Evolutionary conservation across 2,797 vertebrate species (phyloP), one percentile per base, ranked within the genome.

Genomic region (Sitta carolinensis): DNA sequence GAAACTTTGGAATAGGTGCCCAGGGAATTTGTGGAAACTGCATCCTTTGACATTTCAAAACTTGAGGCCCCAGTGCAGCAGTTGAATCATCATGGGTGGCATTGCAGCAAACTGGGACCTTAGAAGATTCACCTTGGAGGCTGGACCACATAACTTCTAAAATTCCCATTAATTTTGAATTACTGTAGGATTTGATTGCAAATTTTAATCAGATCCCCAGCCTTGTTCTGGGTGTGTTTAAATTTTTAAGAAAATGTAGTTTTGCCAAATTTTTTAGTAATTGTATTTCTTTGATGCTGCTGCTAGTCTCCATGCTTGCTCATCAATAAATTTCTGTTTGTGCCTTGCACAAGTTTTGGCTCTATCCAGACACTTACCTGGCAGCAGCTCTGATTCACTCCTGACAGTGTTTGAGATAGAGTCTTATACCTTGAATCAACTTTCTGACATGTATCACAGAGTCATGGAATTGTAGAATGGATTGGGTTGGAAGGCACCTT

Each of bases 31-130:
- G 32, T 52, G 29, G 8, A 86, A 69, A 26, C 5, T 19, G 4
- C 13, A 43, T 84, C 19, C 7, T 13, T 55, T 11, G 17, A 8
- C 4, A 63, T 34, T 68, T 89, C 19, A 79, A n/a, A 54, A 57
- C 21, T 38, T 7, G 3, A 27, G 13, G 12, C 5, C 4, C 8
- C 2, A 1, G 7, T 18, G 9, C 7, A 55, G 26, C 9, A 27
- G 10, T 3, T 38, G 6, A 19, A 68, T 57, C 20, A 36, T 72
- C 22, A 26, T 7, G 8, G 5, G 1, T 82, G 27, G 4, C 22
- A 6, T 29, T 52, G 20, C 0, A 2, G 29, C 7, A 27, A 57
- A 5, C 3, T 23, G 38, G 10, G 32, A 63, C 42, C 19, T 78
- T 18, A 32, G n/a, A 55, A 63, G 4, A 40, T 32, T 13, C 4